Base-by-base conservation (phyloP, 2,113 vertebrate species). In the Taurulus bubalis region DNA sequence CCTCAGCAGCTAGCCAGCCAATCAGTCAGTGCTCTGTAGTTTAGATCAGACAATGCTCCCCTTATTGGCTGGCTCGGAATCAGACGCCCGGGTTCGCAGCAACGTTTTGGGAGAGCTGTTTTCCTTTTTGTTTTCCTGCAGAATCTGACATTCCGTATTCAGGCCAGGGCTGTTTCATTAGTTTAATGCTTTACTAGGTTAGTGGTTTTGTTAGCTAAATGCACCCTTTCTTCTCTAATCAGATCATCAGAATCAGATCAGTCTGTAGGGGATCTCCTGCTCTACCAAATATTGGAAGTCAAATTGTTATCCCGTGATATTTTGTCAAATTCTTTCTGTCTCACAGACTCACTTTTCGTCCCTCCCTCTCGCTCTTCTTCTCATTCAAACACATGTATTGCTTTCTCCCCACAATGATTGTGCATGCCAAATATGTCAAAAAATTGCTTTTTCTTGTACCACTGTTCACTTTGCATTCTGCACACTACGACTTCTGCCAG, bases 141-240 rank as follows among this genome's bases (percentile, higher is more conserved):
- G 16, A 85, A 70, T 47, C 24, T 68, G 60, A 63, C 45, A 53
- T 55, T 12, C 40, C 3, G 20, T 70, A 77, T 86, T 83, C 70
- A 76, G 84, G 34, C 18, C 75, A 78, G 55, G 42, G 69, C 58
- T 20, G 36, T 79, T 91, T 90, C 77, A 92, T 91, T 85, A 79
- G 72, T 72, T 68, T 83, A 84, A 85, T 80, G 88, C 24, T 55
- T 77, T 65, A 85, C 64, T 81, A 30, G 80, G 81, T 88, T 79
- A 66, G 56, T 64, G 32, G 14, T 71, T 82, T 90, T 79, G 87
- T 90, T 86, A 77, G 49, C 75, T 89, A 88, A 89, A 90, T 84
- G 75, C 62, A 73, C 8, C 40, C 49, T 75, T 89, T 89, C 11
- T 45, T 86, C 67, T 75, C 63, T 90, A 88, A 92, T 92, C 84